These are phyloP conservation scores for Achroia grisella DNA, from an alignment of 1,140 invertebrate genomes.

Conservation along the genomic window DNA sequence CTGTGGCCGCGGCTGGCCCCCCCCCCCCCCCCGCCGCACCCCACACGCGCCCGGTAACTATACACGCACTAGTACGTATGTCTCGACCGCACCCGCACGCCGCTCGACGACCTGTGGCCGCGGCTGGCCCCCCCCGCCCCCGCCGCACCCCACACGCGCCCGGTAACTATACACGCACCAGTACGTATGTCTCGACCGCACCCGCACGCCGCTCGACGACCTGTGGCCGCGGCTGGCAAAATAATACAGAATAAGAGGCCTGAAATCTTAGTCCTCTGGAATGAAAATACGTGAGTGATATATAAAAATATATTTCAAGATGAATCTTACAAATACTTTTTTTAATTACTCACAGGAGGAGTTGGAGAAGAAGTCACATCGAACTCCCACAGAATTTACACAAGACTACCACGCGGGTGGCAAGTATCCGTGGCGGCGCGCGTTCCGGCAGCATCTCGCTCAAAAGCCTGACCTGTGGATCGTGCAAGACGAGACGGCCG, in stretches of 20 bases:
- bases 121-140: no score
- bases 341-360: constrained; percentile 29
- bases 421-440: constrained; percentile 54
- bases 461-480: constrained; percentile 45
- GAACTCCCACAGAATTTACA: constrained; percentile 46
- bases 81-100: constrained; percentile 82
- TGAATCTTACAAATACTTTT: no score
- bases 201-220: constrained; percentile 80
- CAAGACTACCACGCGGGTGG: constrained; percentile 55
- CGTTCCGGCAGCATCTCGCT: constrained; percentile 48
- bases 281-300: no score
- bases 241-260: no score
- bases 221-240: constrained; percentile 81
- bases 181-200: constrained; percentile 88
- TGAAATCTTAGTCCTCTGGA: no score
- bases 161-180: no score
- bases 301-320: no score
- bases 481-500: no score
- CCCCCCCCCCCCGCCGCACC: no score
- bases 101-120: constrained; percentile 84
- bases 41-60: no score
- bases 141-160: no score
- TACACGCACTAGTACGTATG: no score
- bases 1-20: constrained; percentile 81
- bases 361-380: constrained; percentile 43